phyloP scores from a whole-genome alignment of 2,888 invertebrate species.

The Lordiphosa fenestrarum region DNA sequence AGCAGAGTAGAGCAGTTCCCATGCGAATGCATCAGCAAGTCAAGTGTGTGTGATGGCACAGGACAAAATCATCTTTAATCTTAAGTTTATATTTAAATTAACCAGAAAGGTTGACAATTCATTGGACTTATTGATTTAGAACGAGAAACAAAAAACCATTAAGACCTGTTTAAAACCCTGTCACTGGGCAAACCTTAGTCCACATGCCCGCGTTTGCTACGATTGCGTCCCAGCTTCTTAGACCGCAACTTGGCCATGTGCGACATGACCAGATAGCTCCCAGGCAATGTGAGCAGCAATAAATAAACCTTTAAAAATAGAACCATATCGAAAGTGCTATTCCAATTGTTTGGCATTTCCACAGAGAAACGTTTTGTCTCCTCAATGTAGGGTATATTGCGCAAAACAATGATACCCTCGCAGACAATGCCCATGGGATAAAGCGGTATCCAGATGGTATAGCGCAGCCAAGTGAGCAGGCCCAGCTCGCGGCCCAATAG shows the following conservation, averaged over 20 bases:
- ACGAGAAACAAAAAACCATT: not conserved
- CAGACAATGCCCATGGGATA: constrained; percentile 95
- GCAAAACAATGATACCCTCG: constrained; percentile 90
- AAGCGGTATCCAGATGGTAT: constrained; percentile 95
- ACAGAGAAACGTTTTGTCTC: constrained; percentile 89
- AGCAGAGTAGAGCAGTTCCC: constrained; percentile 20
- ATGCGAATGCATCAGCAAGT: constrained; percentile 19
- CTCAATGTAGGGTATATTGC: constrained; percentile 94
- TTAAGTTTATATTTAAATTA: not conserved
- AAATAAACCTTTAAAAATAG: constrained; percentile 89
- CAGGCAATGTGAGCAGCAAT: constrained; percentile 88
- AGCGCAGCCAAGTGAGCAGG: constrained; percentile 94
- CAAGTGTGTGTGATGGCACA: not conserved
- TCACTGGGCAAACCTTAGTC: constrained; percentile 18
- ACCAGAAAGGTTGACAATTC: not conserved
- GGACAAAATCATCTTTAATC: not conserved
- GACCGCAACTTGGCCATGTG: constrained; percentile 90
- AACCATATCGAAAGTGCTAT: constrained; percentile 93
- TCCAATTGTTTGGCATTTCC: constrained; percentile 90
- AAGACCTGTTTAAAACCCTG: not conserved
- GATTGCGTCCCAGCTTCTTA: constrained; percentile 83
- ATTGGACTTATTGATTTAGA: not conserved
- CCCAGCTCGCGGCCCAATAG: constrained; percentile 87
- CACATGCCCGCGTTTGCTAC: constrained; percentile 41
- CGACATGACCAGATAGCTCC: constrained; percentile 88